Conservation (phyloP, 2,797 vertebrate genomes). For the Enteromius anoplus region DNA sequence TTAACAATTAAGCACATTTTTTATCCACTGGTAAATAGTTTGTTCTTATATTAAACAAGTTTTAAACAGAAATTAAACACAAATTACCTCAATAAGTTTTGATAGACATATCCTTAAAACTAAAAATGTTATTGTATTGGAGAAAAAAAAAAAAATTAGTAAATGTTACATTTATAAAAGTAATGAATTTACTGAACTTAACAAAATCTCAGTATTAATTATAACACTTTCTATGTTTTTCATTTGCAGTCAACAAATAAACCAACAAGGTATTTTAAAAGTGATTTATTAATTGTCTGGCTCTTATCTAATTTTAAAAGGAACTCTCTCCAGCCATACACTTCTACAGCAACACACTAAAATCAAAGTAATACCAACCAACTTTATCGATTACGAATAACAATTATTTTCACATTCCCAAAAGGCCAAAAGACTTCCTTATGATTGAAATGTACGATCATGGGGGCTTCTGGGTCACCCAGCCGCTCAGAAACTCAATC, state of each 20-base stretch:
- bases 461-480: not conserved
- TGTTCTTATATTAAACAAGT: not conserved
- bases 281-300: not conserved
- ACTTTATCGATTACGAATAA: not conserved
- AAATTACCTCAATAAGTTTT: too few species aligned
- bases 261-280: not conserved
- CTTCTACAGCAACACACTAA: not conserved
- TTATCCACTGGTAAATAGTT: not conserved
- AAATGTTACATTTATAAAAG: not conserved
- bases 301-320: not conserved
- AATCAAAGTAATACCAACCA: conserved; percentile 6
- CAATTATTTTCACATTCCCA: not conserved
- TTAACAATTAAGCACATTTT: not conserved
- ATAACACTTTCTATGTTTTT: not conserved
- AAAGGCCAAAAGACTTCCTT: not conserved
- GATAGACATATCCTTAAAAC: not conserved
- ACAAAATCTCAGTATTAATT: too few species aligned
- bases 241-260: not conserved
- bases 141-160: not conserved
- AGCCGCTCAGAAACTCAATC: not conserved
- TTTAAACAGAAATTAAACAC: too few species aligned
- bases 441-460: conserved; percentile 5
- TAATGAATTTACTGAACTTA: not conserved
- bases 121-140: too few species aligned
- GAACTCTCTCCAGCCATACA: not conserved